A percentile compares a stretch with the other conserved stretches of the same genome.
Evolutionary conservation across 2,888 invertebrate species (phyloP).

Genomic region (Cancer borealis): DNA sequence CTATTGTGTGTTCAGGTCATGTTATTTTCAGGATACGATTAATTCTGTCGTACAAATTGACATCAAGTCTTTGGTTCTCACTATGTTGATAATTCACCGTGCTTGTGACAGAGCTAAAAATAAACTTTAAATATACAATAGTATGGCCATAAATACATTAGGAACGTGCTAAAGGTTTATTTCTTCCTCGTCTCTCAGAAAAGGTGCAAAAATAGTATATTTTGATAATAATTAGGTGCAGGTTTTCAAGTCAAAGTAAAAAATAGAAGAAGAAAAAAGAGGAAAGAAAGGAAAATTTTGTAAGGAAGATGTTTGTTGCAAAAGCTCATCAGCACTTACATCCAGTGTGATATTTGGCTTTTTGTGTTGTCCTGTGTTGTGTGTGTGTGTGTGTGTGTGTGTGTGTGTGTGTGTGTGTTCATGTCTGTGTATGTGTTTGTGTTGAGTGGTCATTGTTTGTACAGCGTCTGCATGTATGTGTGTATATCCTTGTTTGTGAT

Average conservation of each 20-base stretch:
- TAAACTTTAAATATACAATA: no score
- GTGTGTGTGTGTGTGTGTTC: not conserved
- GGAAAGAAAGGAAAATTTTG: not conserved
- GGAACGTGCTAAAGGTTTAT: not conserved
- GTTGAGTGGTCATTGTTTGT: not conserved
- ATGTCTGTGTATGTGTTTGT: not conserved
- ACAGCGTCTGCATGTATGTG: slow-evolving; percentile 33
- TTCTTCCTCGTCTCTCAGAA: not conserved
- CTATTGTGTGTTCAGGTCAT: not conserved
- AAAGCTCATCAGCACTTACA: not conserved
- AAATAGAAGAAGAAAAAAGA: not conserved
- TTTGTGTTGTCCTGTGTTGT: not conserved
- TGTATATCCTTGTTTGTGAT: not conserved
- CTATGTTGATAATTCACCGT: not conserved
- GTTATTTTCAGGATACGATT: not conserved
- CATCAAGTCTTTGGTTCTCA: not conserved
- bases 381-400: not conserved
- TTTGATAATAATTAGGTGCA: not conserved
- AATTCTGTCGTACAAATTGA: not conserved
- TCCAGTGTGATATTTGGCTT: not conserved
- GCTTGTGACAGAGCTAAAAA: not conserved
- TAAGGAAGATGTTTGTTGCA: not conserved
- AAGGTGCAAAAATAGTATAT: not conserved
- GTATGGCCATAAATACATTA: not conserved
- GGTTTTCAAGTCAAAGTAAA: not conserved